Conservation (phyloP, 35 echinoderm and acorn worm genomes). For the Lytechinus variegatus region DNA sequence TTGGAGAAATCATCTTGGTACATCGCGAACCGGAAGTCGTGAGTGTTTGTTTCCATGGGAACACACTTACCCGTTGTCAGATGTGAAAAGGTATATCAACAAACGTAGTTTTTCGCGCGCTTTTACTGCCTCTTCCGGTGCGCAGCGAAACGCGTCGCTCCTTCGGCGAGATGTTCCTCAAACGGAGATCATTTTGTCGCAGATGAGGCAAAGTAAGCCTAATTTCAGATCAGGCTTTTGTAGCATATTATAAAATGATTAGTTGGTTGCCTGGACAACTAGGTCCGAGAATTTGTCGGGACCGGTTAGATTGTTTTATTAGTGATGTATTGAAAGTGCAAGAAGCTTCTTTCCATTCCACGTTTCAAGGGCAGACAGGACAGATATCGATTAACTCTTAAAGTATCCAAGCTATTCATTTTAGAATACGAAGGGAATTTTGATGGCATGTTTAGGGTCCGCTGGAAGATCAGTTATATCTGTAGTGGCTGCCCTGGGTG, state of each 20-base stretch:
- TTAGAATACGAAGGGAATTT: not conserved
- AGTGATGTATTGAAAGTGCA: conserved; percentile 4
- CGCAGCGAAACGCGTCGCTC: not conserved
- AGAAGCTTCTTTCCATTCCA: not conserved
- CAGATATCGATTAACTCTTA: not conserved
- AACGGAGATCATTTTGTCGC: not conserved
- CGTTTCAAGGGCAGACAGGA: not conserved
- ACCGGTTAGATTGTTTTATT: not conserved
- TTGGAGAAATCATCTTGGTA: not conserved
- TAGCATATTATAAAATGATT: not conserved
- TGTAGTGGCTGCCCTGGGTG: too few relatives aligned
- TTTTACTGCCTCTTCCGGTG: conserved; percentile 36
- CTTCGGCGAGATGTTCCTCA: not conserved
- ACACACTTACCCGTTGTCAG: conserved; percentile 28
- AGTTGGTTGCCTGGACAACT: not conserved
- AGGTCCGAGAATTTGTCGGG: not conserved
- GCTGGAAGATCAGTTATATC: too few relatives aligned
- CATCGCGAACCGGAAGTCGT: not conserved
- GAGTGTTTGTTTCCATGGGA: conserved; percentile 31
- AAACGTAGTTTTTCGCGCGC: conserved; percentile 15
- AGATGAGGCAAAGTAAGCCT: not conserved
- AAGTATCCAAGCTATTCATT: not conserved
- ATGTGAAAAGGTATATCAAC: conserved; percentile 35
- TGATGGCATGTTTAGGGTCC: not conserved
- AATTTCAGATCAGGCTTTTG: not conserved